Evolutionary conservation across 2,797 vertebrate species (phyloP), one percentile per base, ranked within the genome.

Genomic region (Gymnopithys bicolor): DNA sequence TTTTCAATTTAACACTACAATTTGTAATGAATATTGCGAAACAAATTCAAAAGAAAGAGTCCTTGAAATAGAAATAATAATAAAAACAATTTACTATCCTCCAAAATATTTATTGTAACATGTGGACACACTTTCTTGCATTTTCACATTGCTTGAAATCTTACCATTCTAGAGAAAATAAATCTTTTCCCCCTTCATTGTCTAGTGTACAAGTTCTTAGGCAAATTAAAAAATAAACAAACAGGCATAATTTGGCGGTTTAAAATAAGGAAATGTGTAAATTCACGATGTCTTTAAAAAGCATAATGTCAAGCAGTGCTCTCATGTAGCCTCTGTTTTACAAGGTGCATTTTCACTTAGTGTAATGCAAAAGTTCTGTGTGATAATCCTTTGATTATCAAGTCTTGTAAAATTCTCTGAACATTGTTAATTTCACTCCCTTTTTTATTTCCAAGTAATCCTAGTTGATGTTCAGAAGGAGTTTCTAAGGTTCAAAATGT

Each of bases 1-100:
- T 97, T 98, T 98, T 97, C 92, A 96, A 97, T 98, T 98, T 97
- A 97, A 96, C 96, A 97, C 91, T 98, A 95, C 84, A 97, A 96
- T 98, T 97, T 95, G 83, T 95, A 97, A 97, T 90, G 90, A 97
- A 92, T 95, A 92, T 95, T 96, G 91, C 97, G 97, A 98, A 98
- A 95, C 89, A 89, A 92, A 96, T 89, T 96, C 97, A 95, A 98
- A 98, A 98, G 97, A 96, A 96, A 91, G 84, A 96, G 75, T 93
- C 96, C 77, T 96, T 97, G 96, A 97, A 96, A 97, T 86, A 95
- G 92, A 95, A 93, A 89, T 93, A 30, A 59, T 92, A 96, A 96
- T 91, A 97, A 96, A 97, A 97, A 94, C 87, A 79, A 55, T 93
- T 97, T 96, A 91, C 73, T 70, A 28, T 69, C 48, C 63, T 94